Evolutionary conservation across 2,797 vertebrate genomes (phyloP), one percentile per base, ranked within the genome.

Genomic region (Fratercula arctica): DNA sequence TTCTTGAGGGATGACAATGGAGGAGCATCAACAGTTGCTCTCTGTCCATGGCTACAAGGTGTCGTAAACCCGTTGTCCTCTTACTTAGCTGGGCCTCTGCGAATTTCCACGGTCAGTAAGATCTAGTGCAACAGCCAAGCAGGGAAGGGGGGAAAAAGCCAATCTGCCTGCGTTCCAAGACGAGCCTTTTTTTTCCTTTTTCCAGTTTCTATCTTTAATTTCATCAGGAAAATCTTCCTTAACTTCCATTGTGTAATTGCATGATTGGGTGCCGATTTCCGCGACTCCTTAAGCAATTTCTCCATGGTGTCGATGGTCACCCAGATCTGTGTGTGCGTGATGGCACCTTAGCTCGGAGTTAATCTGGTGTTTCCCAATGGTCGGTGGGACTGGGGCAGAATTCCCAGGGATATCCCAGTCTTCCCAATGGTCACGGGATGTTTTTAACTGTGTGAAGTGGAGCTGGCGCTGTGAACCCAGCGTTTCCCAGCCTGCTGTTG

Each of bases 291-390:
- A 19, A 68, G 63, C 78, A 54, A 29, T 14, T 39, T 28, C n/a
- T 68, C 0, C 1, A 35, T 10, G 63, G 19, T 0, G 1, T 11
- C 1, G 4, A 0, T 1, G 16, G 45, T 12, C 46, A 2, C 53
- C 37, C 11, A 9, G 73, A 4, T 37, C 48, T 8, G 21, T 1
- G 23, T 11, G 53, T 21, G 39, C 9, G 51, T 66, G 67, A 46
- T 1, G 5, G n/a, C 5, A 5, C 24, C 0, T 25, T n/a, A 39
- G 46, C 35, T 53, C 46, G 6, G 51, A 53, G 51, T 16, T 48
- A 23, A 23, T 48, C 46, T 4, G 0, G 15, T 19, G 35, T 12
- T 75, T 66, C 51, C 64, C 0, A 2, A 46, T 10, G 63, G 26
- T 37, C 2, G 1, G 14, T 28, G 16, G 39, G 56, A 9, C 35